Conservation (phyloP, 1,140 invertebrate species). For the Pristionchus pacificus region DNA sequence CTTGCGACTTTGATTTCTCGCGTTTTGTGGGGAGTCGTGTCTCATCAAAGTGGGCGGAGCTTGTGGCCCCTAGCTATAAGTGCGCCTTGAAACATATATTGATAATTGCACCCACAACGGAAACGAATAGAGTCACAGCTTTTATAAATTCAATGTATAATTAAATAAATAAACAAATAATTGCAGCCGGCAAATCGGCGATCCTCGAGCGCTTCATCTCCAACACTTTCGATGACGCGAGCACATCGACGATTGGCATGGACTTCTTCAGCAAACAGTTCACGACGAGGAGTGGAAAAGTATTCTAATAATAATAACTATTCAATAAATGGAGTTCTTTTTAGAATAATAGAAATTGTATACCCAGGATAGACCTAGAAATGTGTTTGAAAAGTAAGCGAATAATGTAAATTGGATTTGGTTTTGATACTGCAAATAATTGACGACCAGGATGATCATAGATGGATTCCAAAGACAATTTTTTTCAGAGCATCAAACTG, state of each 20-base stretch:
- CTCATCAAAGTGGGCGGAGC: too few species aligned
- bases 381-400: neutral
- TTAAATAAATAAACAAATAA: too few species aligned
- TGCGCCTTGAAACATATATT: too few species aligned
- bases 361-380: neutral
- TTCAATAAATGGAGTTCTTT: neutral
- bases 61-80: too few species aligned
- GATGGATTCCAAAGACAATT: neutral
- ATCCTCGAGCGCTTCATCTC: constrained; percentile 13
- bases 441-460: neutral
- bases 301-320: neutral
- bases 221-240: constrained; percentile 21
- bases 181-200: constrained; percentile 31
- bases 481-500: constrained; percentile 19
- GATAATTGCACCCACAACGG: too few species aligned
- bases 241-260: constrained; percentile 29
- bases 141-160: too few species aligned
- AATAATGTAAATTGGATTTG: neutral
- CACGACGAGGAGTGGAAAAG: constrained; percentile 16
- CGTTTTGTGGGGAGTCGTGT: too few species aligned
- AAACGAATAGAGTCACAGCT: too few species aligned
- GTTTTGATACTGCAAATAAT: neutral
- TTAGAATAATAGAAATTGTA: neutral
- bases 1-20: too few species aligned
- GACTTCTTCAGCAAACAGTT: constrained; percentile 26